Percentiles rank a stretch among this genome's conserved stretches.
phyloP scores from a whole-genome alignment of 2,888 invertebrate genomes.

The Ophonus ardosiacus region DNA sequence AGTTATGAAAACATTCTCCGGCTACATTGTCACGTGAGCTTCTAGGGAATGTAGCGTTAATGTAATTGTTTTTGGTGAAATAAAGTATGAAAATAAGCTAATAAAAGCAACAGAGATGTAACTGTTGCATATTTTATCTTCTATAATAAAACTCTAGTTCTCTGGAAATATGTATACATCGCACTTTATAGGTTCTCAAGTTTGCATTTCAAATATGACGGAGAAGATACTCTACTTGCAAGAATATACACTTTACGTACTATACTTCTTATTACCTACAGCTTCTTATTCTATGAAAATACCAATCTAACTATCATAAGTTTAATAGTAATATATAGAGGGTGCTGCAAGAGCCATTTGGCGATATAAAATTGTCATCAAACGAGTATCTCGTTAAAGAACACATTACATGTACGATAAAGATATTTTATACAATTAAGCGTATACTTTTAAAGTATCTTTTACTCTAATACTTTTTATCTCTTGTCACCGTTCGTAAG shows the following conservation, averaged over 20 bases:
- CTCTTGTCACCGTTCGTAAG: too few species aligned
- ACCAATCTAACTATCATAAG: background rate
- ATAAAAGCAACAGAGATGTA: slow-evolving; percentile 23
- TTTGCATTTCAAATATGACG: slow-evolving; percentile 34
- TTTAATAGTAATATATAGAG: too few species aligned
- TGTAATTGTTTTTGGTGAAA: slow-evolving; percentile 40
- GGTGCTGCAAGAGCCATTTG: too few species aligned
- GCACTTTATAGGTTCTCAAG: slow-evolving; percentile 38
- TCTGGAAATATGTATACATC: slow-evolving; percentile 23
- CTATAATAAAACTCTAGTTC: slow-evolving; percentile 23
- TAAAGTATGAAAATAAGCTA: slow-evolving; percentile 38
- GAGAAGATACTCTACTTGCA: background rate
- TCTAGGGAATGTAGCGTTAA: slow-evolving; percentile 23
- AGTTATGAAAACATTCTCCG: slow-evolving; percentile 31
- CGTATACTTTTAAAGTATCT: too few species aligned
- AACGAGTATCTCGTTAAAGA: too few species aligned
- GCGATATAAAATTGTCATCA: too few species aligned
- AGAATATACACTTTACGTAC: slow-evolving; percentile 1
- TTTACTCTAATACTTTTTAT: too few species aligned
- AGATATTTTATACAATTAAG: too few species aligned
- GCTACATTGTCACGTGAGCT: slow-evolving; percentile 22
- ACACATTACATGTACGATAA: too few species aligned
- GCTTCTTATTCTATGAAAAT: background rate
- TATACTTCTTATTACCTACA: background rate
- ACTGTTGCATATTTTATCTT: slow-evolving; percentile 42